Conservation (phyloP, 1,140 invertebrate species). For the Muscidifurax raptorellus region DNA sequence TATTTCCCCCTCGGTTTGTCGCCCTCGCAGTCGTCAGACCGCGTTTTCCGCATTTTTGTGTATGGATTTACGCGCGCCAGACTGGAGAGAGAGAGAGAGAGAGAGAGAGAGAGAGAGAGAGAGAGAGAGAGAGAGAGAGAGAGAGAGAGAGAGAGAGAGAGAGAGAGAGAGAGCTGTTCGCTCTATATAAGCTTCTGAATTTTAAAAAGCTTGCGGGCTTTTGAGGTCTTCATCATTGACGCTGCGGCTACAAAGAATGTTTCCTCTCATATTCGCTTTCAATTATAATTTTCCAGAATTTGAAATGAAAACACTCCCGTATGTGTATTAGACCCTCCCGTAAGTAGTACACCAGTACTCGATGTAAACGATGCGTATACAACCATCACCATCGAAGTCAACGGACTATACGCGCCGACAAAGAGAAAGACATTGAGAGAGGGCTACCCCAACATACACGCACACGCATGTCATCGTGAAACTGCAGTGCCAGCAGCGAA, state of each 20-base stretch:
- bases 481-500: neutral
- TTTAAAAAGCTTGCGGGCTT: conserved; percentile 15
- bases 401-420: neutral
- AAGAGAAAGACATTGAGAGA: neutral
- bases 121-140: too few relatives aligned
- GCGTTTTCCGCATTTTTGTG: conserved; percentile 16
- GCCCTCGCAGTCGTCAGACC: neutral
- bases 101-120: too few relatives aligned
- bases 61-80: neutral
- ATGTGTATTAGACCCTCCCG: too few relatives aligned
- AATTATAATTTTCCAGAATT: too few relatives aligned
- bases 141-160: too few relatives aligned
- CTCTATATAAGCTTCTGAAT: neutral
- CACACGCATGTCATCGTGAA: neutral
- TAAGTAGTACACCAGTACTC: neutral
- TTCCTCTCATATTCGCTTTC: too few relatives aligned
- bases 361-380: neutral
- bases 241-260: neutral
- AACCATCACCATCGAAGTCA: neutral
- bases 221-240: neutral
- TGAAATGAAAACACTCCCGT: too few relatives aligned
- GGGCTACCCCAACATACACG: neutral
- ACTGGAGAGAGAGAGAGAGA: too few relatives aligned
- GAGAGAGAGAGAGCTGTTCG: too few relatives aligned
- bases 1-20: conserved; percentile 32